Base-by-base conservation (phyloP, 2,113 vertebrate species). In the Otus sunia region DNA sequence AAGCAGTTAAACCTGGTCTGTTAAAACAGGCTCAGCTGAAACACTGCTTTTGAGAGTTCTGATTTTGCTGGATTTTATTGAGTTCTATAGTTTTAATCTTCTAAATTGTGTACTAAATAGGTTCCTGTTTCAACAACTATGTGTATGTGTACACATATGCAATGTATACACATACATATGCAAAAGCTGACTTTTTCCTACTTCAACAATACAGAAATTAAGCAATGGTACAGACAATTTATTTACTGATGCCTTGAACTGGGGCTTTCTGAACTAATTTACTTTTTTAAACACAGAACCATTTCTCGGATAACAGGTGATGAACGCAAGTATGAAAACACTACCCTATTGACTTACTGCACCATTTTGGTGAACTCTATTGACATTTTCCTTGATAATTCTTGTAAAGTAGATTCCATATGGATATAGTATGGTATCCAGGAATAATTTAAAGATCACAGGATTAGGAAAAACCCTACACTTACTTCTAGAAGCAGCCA, bases 111-210 rank as follows among this genome's bases (percentile, higher is more conserved):
- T 29, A 68, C 14, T 47, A 21, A 59, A 22, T 12, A 76, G 26
- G 23, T 10, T 76, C 34, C 67, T 2, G 3, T 12, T 73, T 60
- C 67, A 72, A 60, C 32, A 56, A 32, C 30, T 66, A 26, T 1
- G 1, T 34, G 29, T 23, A 39, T 4, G 2, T 14, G 17, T 13
- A 43, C 17, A 56, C 5, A 39, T 2, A 73, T 1, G 2, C 55
- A 37, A 41, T 1, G 15, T 45, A 37, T 30, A 56, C 26, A 67
- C 4, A 4, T 14, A 85, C 9, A 58, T 5, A 45, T 4, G 20
- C 14, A 36, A 74, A 71, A 47, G 25, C 21, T 86, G 56, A 94
- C 37, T 81, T 74, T 59, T 58, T 56, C 23, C 30, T 84, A 56
- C 18, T 69, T 85, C 69, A 92, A 12, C 26, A 80, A 21, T 23